phyloP scores from a whole-genome alignment of 1,140 invertebrate genomes.

The Prorops nasuta region DNA sequence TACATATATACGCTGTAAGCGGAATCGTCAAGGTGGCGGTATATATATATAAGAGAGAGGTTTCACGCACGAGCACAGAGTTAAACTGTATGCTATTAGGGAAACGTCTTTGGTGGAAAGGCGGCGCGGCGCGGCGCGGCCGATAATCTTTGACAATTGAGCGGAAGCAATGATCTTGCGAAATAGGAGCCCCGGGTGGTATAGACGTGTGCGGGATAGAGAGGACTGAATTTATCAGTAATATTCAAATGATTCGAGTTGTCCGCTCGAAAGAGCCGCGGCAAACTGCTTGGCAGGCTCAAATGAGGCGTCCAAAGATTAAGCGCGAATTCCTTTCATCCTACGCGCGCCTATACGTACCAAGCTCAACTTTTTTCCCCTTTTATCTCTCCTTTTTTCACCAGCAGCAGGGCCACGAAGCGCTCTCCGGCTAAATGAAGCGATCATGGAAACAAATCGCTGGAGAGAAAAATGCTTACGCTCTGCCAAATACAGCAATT shows the following conservation, averaged over 20 bases:
- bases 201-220: slow-evolving; percentile 13
- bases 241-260: slow-evolving; percentile 23
- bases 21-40: no score
- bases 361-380: slow-evolving; percentile 5
- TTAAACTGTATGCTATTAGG: no score
- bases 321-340: slow-evolving; percentile 28
- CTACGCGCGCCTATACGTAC: no score
- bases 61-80: no score
- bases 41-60: no score
- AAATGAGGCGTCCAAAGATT: slow-evolving; percentile 40
- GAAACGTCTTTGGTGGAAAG: no score
- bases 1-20: no score
- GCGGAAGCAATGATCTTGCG: slow-evolving; percentile 20
- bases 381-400: slow-evolving; percentile 5
- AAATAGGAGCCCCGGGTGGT: neutral
- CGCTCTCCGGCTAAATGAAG: slow-evolving; percentile 34
- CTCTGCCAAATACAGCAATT: slow-evolving; percentile 28
- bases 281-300: slow-evolving; percentile 20
- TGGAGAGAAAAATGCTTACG: slow-evolving; percentile 21
- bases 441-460: slow-evolving; percentile 30
- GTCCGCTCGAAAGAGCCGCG: slow-evolving; percentile 16
- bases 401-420: slow-evolving; percentile 16
- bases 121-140: no score
- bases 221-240: slow-evolving; percentile 21
- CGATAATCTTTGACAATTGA: slow-evolving; percentile 20